Evolutionary conservation across 2,797 vertebrate genomes (phyloP), one percentile per base, ranked within the genome.

Genomic region (Gymnodraco acuticeps): DNA sequence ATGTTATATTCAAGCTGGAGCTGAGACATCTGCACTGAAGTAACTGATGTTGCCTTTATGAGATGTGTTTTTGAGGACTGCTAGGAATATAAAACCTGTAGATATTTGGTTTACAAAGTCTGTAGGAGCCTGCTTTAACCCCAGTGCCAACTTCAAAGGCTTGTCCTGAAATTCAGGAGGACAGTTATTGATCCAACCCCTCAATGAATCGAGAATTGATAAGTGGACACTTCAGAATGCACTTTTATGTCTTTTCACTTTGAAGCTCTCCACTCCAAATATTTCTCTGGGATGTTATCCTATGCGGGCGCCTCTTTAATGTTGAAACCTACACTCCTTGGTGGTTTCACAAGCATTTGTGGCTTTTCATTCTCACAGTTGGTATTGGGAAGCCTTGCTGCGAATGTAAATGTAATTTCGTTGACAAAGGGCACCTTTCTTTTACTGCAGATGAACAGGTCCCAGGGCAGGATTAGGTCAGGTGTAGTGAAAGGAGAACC

Each of bases 161-260:
- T 75, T 80, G 78, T 88, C 88, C 87, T 91, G 89, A 83, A 91
- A 92, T 92, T 88, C 73, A 85, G 59, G 70, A 91, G 83, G 90
- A 92, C 86, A 87, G 84, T 63, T 93, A 95, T 94, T 82, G 94
- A 95, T 94, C 92, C 64, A 66, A 77, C 82, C 84, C 84, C 85
- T 93, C 85, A 72, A 90, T 90, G 88, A 90, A 90, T 94, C 53
- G 62, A 78, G 88, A 93, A 94, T 91, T 93, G 93, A 94, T 92
- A 93, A 88, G 80, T 70, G 85, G 90, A 91, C 86, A 80, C 88
- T 94, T 89, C 90, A 88, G 89, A 91, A 94, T 92, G 89, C 91
- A 89, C 93, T 94, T 94, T 94, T 88, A 95, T 90, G 91, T 94
- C 60, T 89, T 64, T 65, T 75, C 63, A 82, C 93, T 92, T 94